Evolutionary conservation across 2,888 invertebrate species (phyloP), one percentile per base, ranked within the genome.

Genomic region (Thymelicus sylvestris): DNA sequence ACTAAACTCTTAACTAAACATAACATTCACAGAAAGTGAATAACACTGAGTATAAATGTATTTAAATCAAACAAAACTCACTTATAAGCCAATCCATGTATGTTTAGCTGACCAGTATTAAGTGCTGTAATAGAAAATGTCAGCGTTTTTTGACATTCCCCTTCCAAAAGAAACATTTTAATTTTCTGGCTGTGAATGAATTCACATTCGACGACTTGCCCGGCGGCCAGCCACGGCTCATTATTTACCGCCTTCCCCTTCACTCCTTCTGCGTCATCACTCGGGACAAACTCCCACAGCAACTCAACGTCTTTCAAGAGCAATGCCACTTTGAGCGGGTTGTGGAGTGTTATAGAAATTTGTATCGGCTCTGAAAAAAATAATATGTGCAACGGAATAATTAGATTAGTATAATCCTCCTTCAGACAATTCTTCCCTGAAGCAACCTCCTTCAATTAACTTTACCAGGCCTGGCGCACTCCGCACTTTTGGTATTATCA

Each of bases 31-130:
- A 31, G 31, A 31, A 31, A 31, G 3, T 31, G 1, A 31, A 31
- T 31, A 31, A 31, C 31, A 31, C 31, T 31, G 5, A 31, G 31
- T 31, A 31, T 31, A 31, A 31, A 31, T 31, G 31, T 31, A 31
- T 31, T 15, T 44, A 39, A 41, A 64, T 8, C 55, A 55, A 19
- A n/a, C 55, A 6, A 24, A 19, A 89, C 93, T 80, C 95, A 94
- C 91, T 94, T 95, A 80, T 96, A 96, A 13, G 96, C 95, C 65
- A 98, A 91, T 6, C 98, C 98, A 74, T 96, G 94, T 68, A 98
- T 94, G 72, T 95, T 94, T 39, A 98, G 88, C 67, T 95, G 95
- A 0, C 98, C 98, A 12, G 96, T 95, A 75, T 95, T 93, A 74
- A 96, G 94, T 1, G 98, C 97, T 6, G 96, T 96, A 62, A 98